Evolutionary conservation across 2,888 invertebrate genomes (phyloP).

Genomic region (Ormyrus nitidulus): DNA sequence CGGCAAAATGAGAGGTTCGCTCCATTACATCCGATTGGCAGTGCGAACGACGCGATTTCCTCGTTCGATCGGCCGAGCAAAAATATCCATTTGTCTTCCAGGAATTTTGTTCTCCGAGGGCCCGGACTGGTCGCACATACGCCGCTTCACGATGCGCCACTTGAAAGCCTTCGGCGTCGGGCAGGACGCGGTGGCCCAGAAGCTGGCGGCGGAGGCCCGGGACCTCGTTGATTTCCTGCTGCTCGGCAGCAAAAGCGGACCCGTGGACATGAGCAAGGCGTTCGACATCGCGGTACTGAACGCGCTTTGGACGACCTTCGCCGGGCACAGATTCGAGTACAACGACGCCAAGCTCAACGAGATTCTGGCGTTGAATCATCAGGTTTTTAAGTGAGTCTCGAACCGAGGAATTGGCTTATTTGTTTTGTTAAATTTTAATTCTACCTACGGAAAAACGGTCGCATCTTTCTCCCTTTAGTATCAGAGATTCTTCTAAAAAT

Average conservation of each 20-base stretch:
- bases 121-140: constrained; percentile 80
- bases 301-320: constrained; percentile 83
- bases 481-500: too few species aligned
- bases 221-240: constrained; percentile 76
- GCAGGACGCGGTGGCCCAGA: constrained; percentile 78
- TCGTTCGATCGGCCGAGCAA: not conserved
- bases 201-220: constrained; percentile 78
- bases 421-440: too few species aligned
- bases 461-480: too few species aligned
- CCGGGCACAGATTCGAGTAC: constrained; percentile 81
- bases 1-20: constrained; percentile 81
- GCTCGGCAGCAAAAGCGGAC: constrained; percentile 66
- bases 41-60: not conserved
- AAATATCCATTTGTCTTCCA: constrained; percentile 62
- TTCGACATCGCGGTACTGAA: constrained; percentile 82
- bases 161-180: constrained; percentile 82
- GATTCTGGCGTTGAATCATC: constrained; percentile 79
- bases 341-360: constrained; percentile 78
- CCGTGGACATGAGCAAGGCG: constrained; percentile 77
- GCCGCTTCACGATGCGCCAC: constrained; percentile 82
- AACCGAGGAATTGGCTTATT: not conserved
- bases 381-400: constrained; percentile 77
- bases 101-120: constrained; percentile 85
- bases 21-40: not conserved
- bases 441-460: too few species aligned